Evolutionary conservation across 2,113 vertebrate species (phyloP), one percentile per base, ranked within the genome.

Genomic region (Desmodus rotundus): DNA sequence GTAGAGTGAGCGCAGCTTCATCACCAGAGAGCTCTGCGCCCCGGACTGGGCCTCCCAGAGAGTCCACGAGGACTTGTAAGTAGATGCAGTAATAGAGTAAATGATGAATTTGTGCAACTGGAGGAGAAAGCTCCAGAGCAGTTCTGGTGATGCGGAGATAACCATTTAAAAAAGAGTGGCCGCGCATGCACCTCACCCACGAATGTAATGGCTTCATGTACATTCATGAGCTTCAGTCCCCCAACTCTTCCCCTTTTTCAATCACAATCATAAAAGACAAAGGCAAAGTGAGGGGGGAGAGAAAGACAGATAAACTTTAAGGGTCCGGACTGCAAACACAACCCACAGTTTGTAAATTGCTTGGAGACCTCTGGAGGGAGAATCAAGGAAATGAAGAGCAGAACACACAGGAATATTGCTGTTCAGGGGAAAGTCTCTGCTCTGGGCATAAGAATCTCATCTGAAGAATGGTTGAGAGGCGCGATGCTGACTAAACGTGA

Each of bases 21-120:
- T 93, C 97, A 95, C 1, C 1, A 85, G 90, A 85, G 89, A 97
- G 95, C 95, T 73, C 96, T 47, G 76, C 65, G 94, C 89, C 95
- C 97, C 36, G 58, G 97, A 95, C 28, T 90, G 95, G 95, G 97
- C 95, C 81, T 96, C 96, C 94, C 95, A 78, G 93, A 96, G 95
- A 72, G 96, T 76, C 94, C 97, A 67, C 89, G 94, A 85, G 93
- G 96, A 93, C 97, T 98, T 98, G 97, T 98, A 98, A 98, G 98
- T 92, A 98, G 94, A 97, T 83, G 92, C 72, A 97, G 96, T 97
- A 95, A 98, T 97, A 97, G 47, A 97, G 95, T 97, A 97, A 98
- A 97, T 96, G 98, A 96, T 97, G 96, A 65, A n/a, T 95, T 98
- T 96, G 96, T 85, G 97, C 97, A 91, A 94, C 65, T 94, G 96